Conservation (phyloP, 2,797 vertebrate species). For the Manis javanica region DNA sequence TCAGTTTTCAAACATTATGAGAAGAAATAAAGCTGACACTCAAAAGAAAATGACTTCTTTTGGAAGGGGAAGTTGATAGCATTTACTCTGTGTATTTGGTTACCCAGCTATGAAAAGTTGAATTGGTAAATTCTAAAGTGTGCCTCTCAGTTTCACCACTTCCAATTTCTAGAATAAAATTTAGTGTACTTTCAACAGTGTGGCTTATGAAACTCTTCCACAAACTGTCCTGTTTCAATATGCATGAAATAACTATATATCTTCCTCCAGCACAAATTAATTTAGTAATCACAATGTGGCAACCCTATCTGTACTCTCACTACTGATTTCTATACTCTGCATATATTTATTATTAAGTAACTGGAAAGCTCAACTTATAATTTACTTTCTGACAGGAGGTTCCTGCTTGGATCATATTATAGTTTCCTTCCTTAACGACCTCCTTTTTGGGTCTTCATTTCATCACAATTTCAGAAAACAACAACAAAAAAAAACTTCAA, state of each 20-base stretch:
- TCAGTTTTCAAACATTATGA: conserved; percentile 5
- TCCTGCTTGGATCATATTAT: not conserved
- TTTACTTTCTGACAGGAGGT: not conserved
- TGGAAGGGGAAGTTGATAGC: not conserved
- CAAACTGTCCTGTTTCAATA: not conserved
- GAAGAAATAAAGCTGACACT: not conserved
- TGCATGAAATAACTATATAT: not conserved
- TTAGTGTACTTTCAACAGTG: not conserved
- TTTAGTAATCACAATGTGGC: not conserved
- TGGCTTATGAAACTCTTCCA: not conserved
- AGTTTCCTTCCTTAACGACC: not conserved
- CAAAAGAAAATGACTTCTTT: not conserved
- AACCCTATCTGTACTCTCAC: not conserved
- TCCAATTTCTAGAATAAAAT: not conserved
- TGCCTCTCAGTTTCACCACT: not conserved
- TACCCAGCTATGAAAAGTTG: not conserved
- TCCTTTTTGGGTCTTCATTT: not conserved
- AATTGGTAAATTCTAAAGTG: conserved; percentile 20
- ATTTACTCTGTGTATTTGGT: not conserved
- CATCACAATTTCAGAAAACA: not conserved
- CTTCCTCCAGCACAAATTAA: not conserved
- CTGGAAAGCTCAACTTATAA: conserved; percentile 2
- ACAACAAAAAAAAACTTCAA: not conserved
- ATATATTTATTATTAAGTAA: not conserved
- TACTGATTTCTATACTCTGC: not conserved